Conservation (phyloP, 2,797 vertebrate genomes). For the Ceyx erithaca region DNA sequence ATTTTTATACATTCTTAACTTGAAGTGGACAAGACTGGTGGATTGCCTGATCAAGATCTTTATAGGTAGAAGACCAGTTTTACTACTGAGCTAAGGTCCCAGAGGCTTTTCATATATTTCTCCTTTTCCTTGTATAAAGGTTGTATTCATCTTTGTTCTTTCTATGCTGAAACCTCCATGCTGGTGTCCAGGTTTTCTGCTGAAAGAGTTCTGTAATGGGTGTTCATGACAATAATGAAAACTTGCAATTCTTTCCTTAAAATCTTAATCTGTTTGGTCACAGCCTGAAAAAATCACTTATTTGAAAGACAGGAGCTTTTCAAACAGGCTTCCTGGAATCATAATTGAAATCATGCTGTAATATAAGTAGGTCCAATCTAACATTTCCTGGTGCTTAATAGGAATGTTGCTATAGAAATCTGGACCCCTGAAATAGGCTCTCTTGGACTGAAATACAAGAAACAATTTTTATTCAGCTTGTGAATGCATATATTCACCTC, state of each 20-base stretch:
- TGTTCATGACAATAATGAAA: background rate
- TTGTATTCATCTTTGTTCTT: background rate
- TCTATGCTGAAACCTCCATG: background rate
- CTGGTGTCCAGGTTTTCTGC: background rate
- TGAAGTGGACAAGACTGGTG: background rate
- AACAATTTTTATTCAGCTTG: background rate
- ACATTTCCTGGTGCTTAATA: slow-evolving; percentile 23
- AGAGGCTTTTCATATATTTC: background rate
- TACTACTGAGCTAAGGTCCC: background rate
- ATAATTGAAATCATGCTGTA: slow-evolving; percentile 29
- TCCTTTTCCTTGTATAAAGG: background rate
- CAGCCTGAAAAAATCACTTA: background rate
- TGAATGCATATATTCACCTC: background rate
- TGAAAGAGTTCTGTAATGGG: background rate
- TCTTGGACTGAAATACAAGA: background rate
- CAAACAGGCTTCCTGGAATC: slow-evolving; percentile 46
- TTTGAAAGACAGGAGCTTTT: slow-evolving; percentile 32
- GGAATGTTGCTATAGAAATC: slow-evolving; percentile 62
- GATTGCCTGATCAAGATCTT: background rate
- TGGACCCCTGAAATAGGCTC: slow-evolving; percentile 1
- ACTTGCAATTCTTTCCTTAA: background rate
- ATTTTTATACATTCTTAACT: background rate
- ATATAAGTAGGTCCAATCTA: slow-evolving; percentile 30
- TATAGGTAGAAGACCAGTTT: background rate
- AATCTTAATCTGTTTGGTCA: slow-evolving; percentile 9